A percentile compares a stretch with the other conserved stretches of the same genome.
Conservation (phyloP, 2,888 invertebrate genomes). For the Acleris laterana region DNA sequence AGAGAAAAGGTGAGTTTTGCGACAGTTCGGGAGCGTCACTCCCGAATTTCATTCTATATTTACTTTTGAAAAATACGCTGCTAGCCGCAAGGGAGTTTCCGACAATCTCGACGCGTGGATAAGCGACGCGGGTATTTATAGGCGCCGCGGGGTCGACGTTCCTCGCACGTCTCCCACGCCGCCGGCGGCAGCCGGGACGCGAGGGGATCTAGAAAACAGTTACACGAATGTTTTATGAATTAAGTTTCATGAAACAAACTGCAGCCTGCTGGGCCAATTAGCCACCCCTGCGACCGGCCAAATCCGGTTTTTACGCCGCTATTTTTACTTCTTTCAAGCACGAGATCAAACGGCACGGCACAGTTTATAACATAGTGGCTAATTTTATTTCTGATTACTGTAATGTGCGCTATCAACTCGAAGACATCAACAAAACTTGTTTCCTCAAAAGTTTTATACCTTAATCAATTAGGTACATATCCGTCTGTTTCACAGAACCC, state of each 20-base stretch:
- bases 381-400: conserved; percentile 7
- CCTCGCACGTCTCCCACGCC: conserved; percentile 75
- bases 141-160: conserved; percentile 79
- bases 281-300: conserved; percentile 3
- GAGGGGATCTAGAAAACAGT: conserved; percentile 61
- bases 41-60: conserved; percentile 23
- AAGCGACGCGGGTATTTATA: conserved; percentile 73
- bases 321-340: conserved; percentile 3
- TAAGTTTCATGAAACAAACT: conserved; percentile 34
- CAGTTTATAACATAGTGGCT: conserved; percentile 6
- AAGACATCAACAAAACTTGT: conserved; percentile 15
- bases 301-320: conserved; percentile 13
- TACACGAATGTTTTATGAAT: conserved; percentile 38
- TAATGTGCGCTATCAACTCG: conserved; percentile 8
- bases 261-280: conserved; percentile 27
- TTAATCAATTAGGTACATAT: conserved; percentile 14
- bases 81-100: conserved; percentile 50
- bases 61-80: conserved; percentile 42
- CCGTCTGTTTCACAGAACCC: conserved; percentile 7
- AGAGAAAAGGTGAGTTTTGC: no score
- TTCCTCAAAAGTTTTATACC: not conserved
- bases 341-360: conserved; percentile 1
- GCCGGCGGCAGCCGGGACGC: conserved; percentile 50
- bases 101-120: conserved; percentile 59
- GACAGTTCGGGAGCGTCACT: not conserved